These are phyloP conservation scores for Drosophila stalkeri DNA, from an alignment of 2,888 invertebrate species.

Conservation along the genomic window DNA sequence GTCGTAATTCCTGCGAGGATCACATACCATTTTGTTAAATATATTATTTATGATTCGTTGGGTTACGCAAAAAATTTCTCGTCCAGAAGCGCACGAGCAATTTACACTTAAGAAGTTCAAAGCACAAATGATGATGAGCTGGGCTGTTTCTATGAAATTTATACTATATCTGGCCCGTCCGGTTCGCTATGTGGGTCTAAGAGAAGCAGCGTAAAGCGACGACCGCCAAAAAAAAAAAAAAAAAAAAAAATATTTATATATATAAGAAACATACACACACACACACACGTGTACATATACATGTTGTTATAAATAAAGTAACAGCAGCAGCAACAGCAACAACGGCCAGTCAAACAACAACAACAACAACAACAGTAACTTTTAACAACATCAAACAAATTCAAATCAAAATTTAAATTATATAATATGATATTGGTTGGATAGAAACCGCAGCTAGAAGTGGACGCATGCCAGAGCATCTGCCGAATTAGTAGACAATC, in stretches of 20 bases:
- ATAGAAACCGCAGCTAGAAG: conserved; percentile 42
- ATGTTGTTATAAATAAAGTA: conserved; percentile 67
- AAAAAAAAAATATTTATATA: conserved; percentile 12
- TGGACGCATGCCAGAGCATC: conserved; percentile 32
- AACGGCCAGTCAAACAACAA: conserved; percentile 35
- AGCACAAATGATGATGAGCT: conserved; percentile 85
- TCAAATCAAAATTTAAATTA: conserved; percentile 75
- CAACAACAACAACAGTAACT: conserved; percentile 43
- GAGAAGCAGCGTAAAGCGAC: conserved; percentile 66
- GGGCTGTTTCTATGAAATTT: conserved; percentile 83
- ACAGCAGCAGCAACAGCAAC: conserved; percentile 53
- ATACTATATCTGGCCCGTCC: conserved; percentile 78
- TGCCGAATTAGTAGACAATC: conserved; percentile 27
- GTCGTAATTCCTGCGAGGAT: conserved; percentile 38
- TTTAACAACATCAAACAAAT: conserved; percentile 68
- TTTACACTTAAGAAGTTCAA: conserved; percentile 83
- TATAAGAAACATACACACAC: conserved; percentile 73
- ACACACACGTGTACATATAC: conserved; percentile 54
- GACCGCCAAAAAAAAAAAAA: conserved; percentile 69
- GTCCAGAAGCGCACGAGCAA: conserved; percentile 72
- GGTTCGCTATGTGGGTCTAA: conserved; percentile 72
- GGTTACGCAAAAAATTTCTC: conserved; percentile 71
- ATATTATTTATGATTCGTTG: neutral
- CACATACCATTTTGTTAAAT: conserved; percentile 58
- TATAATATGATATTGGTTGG: conserved; percentile 56